Evolutionary conservation across 2,113 vertebrate genomes (phyloP), one percentile per base, ranked within the genome.

Genomic region (Dunckerocampus dactyliophorus): DNA sequence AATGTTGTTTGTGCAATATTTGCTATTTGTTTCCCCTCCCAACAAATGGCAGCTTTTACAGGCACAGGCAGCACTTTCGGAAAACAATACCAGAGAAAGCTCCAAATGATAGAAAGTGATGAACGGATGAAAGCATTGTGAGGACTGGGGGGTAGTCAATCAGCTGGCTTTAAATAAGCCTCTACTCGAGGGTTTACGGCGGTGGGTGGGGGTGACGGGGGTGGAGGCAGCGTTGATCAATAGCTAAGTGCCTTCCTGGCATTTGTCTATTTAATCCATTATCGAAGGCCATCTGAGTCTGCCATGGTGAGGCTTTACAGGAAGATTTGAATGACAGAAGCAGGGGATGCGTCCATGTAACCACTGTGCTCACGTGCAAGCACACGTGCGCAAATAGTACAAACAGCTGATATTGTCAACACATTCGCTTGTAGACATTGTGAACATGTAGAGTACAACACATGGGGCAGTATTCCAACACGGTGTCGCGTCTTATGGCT

Each of bases 221-320:
- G 88, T 81, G 70, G 80, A 76, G 28, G 74, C 73, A 56, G 65
- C 34, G 10, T 62, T 79, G 82, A 91, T 91, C 90, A 88, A 92
- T 92, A 87, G 69, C 74, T 75, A 67, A 90, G 89, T 89, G 84
- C 79, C 85, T 90, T 89, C 81, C 87, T 90, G 89, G 88, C 90
- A 87, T 89, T 86, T 82, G 71, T 78, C 74, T 82, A 76, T 88
- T 88, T 87, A 90, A 91, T 90, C 85, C 88, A 90, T 90, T 88
- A 90, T 78, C 69, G 20, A 78, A 64, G 75, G 72, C 74, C 63
- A 80, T 72, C 73, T 69, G 63, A 81, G 80, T 49, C 67, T 59
- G 54, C 47, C 8, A 43, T n/a, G 56, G 52, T 47, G 59, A 64
- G 57, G 62, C 64, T 59, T 54, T 63, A 48, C 57, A 56, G 65